These are phyloP conservation scores for Coranthus polyacanthus DNA, from an alignment of 2,797 vertebrate species.

Conservation along the genomic window DNA sequence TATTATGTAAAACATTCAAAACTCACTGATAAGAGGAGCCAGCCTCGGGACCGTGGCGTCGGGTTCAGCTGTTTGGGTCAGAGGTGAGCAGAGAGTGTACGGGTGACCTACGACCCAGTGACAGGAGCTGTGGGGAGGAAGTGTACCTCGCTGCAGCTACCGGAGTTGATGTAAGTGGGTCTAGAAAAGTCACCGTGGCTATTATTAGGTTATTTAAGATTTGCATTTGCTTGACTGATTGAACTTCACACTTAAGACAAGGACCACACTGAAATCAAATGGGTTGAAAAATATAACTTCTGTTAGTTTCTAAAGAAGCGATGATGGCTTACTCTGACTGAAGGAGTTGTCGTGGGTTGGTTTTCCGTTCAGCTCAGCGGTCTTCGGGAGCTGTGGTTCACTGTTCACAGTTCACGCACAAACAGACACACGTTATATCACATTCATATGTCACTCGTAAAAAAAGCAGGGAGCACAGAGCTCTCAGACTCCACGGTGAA, in stretches of 20 bases:
- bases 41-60: conserved; percentile 11
- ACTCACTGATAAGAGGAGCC: conserved; percentile 33
- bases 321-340: conserved; percentile 79
- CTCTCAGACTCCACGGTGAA: background rate
- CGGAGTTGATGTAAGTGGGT: conserved; percentile 32
- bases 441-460: conserved; percentile 12
- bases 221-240: background rate
- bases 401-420: conserved; percentile 76
- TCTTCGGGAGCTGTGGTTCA: conserved; percentile 56
- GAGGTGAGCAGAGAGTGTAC: conserved; percentile 87
- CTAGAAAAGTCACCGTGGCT: conserved; percentile 44
- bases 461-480: background rate
- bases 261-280: background rate
- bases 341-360: conserved; percentile 44
- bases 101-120: conserved; percentile 80
- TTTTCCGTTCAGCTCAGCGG: conserved; percentile 64
- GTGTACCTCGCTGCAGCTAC: conserved; percentile 31
- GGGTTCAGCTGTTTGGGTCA: conserved; percentile 53
- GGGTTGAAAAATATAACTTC: background rate
- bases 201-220: conserved; percentile 12
- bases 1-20: conserved; percentile 4
- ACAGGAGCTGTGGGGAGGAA: conserved; percentile 62
- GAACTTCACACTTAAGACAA: background rate
- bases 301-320: background rate
- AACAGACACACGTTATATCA: conserved; percentile 48